phyloP scores from a whole-genome alignment of 2,113 vertebrate species.

The Pituophis catenifer region DNA sequence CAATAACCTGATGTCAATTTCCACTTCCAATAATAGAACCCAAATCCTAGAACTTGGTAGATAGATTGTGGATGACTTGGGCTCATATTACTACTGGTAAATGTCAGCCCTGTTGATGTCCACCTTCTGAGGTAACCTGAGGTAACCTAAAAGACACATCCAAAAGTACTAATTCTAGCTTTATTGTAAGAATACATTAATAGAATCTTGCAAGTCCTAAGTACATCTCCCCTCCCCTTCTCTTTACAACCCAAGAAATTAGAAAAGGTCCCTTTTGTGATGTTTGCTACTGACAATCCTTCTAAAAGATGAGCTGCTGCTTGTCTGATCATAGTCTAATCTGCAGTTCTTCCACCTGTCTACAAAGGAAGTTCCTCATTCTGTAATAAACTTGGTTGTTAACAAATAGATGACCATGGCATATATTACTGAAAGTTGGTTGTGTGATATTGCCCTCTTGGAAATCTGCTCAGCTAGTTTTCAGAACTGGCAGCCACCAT shows the following conservation, averaged over 20 bases:
- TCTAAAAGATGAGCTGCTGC: neutral
- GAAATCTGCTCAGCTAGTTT: neutral
- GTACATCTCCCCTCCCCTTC: neutral
- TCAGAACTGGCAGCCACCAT: neutral
- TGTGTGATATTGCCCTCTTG: neutral
- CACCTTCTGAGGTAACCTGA: neutral
- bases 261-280: neutral
- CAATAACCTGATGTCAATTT: neutral
- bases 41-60: neutral
- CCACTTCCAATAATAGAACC: neutral
- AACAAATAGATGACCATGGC: neutral
- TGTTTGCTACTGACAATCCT: neutral
- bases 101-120: neutral
- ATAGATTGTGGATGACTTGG: neutral
- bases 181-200: neutral
- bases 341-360: neutral
- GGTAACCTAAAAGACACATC: neutral
- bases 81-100: neutral
- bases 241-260: neutral
- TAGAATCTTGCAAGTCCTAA: neutral
- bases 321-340: neutral
- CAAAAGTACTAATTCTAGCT: neutral
- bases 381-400: neutral
- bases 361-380: neutral
- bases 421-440: neutral